phyloP scores from a whole-genome alignment of 2,797 vertebrate species.

The Prionace glauca region DNA sequence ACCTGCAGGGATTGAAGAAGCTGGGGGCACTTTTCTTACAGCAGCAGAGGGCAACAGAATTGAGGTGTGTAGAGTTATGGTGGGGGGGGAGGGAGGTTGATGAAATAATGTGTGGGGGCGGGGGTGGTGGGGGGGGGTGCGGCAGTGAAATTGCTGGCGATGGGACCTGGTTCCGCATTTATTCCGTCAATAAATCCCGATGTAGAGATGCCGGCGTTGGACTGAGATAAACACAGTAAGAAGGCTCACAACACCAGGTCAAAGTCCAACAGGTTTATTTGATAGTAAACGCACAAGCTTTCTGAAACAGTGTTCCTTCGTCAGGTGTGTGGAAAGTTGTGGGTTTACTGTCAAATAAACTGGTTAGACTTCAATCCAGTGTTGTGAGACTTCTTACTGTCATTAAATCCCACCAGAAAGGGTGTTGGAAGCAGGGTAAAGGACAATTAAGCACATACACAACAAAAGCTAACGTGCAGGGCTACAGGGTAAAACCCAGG shows the following conservation, averaged over 20 bases:
- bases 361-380: too few species aligned
- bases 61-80: background rate
- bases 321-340: too few species aligned
- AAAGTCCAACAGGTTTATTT: too few species aligned
- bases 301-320: too few species aligned
- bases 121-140: too few species aligned
- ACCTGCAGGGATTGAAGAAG: background rate
- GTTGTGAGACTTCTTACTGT: background rate
- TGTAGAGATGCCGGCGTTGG: too few species aligned
- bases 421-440: background rate
- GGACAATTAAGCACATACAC: background rate
- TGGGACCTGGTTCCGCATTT: too few species aligned
- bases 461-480: background rate
- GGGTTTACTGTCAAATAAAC: too few species aligned
- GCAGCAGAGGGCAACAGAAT: background rate
- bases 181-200: background rate
- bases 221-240: too few species aligned
- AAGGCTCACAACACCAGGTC: too few species aligned
- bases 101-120: background rate
- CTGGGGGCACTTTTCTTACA: background rate
- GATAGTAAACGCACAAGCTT: too few species aligned
- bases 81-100: background rate
- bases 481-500: background rate
- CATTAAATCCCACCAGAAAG: background rate
- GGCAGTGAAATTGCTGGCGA: background rate